Evolutionary conservation across 2,797 vertebrate species (phyloP).

Genomic region (Tinamus major): DNA sequence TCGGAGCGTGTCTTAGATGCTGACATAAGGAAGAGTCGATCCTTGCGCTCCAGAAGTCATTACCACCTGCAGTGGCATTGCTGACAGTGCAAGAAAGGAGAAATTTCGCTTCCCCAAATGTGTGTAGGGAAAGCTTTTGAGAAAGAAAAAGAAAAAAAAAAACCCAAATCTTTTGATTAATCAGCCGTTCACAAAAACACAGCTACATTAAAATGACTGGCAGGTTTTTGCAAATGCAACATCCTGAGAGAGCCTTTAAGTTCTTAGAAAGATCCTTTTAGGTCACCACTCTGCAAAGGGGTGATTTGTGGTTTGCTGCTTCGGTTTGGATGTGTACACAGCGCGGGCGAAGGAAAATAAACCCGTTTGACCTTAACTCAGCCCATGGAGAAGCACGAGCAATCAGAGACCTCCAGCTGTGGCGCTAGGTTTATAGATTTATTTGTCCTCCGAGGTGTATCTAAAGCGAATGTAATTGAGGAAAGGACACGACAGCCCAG

Average conservation of each 20-base stretch:
- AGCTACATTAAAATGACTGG: background rate
- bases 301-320: background rate
- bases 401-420: background rate
- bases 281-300: background rate
- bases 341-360: background rate
- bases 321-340: background rate
- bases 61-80: background rate
- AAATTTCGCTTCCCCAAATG: rapidly evolving
- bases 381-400: background rate
- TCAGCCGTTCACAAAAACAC: background rate
- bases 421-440: background rate
- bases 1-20: background rate
- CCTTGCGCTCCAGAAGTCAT: background rate
- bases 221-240: background rate
- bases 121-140: background rate
- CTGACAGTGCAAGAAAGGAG: background rate
- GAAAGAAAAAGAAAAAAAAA: background rate
- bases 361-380: background rate
- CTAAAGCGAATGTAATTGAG: background rate
- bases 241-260: background rate
- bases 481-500: slow-evolving; percentile 40
- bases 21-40: rapidly evolving
- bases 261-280: background rate
- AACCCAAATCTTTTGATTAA: background rate
- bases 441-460: background rate